A percentile compares a stretch with the other conserved stretches of the same genome.
Conservation (phyloP, 2,888 invertebrate species). For the Psococerastis gibbosa region DNA sequence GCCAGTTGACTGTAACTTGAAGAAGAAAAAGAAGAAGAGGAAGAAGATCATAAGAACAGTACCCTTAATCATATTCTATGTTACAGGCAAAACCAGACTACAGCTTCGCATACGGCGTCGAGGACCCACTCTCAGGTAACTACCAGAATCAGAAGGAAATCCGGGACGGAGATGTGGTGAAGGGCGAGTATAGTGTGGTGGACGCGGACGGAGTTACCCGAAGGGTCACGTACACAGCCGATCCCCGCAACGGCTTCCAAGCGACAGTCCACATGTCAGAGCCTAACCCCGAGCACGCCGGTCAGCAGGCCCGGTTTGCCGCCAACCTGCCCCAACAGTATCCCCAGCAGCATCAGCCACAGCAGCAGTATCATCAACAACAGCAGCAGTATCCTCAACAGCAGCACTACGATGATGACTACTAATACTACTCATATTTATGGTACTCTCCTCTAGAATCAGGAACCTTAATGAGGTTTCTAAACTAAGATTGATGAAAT, state of each 20-base stretch:
- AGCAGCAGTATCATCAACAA: not conserved
- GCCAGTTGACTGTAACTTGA: no score
- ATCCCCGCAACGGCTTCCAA: constrained; percentile 53
- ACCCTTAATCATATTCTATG: no score
- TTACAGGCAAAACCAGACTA: constrained; percentile 54
- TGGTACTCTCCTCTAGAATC: not conserved
- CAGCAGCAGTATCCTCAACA: not conserved
- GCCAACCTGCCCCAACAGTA: not conserved
- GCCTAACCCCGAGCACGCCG: constrained; percentile 4
- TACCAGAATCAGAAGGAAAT: constrained; percentile 52
- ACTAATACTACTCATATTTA: not conserved
- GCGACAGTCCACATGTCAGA: constrained; percentile 23
- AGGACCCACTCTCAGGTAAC: constrained; percentile 52
- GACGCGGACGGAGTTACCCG: constrained; percentile 56
- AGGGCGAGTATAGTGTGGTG: constrained; percentile 50
- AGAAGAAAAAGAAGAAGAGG: no score
- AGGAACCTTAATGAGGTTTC: no score
- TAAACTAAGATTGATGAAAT: no score
- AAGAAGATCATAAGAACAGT: no score
- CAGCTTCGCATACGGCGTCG: constrained; percentile 54
- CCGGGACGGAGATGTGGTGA: constrained; percentile 50
- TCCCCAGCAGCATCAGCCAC: not conserved
- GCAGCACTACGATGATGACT: constrained; percentile 7
- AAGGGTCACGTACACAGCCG: constrained; percentile 53
- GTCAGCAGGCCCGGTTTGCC: constrained; percentile 4